phyloP scores from a whole-genome alignment of 2,113 vertebrate genomes.

The Nothobranchius kuhntae region DNA sequence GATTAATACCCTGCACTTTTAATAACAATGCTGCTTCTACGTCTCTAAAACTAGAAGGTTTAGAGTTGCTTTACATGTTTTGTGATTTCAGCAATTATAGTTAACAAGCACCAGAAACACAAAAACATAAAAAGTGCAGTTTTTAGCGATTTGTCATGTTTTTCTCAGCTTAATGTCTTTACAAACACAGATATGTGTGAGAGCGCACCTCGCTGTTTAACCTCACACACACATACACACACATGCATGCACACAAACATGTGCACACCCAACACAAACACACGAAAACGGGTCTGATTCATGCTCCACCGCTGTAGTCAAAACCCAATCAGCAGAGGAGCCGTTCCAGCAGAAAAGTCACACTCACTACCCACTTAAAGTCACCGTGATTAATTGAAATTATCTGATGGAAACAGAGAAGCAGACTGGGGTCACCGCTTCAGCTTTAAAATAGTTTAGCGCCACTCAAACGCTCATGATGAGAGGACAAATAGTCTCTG shows the following conservation, averaged over 20 bases:
- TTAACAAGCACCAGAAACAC: background rate
- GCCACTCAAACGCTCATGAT: constrained; percentile 24
- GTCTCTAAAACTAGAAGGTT: no score
- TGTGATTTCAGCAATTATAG: background rate
- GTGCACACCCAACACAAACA: background rate
- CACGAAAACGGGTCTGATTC: constrained; percentile 22
- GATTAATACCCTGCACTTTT: no score
- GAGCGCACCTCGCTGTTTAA: background rate
- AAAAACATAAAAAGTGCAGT: no score
- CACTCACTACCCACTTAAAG: constrained; percentile 30
- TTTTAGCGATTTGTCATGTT: background rate
- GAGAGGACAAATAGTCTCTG: constrained; percentile 19
- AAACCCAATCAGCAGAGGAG: constrained; percentile 53
- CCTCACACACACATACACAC: constrained; percentile 19
- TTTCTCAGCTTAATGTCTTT: background rate
- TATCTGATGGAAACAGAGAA: constrained; percentile 44
- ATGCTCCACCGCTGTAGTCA: constrained; percentile 25
- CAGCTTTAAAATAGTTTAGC: constrained; percentile 59
- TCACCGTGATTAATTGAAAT: constrained; percentile 56
- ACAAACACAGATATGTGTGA: background rate
- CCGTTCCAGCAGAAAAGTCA: constrained; percentile 34
- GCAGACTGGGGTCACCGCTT: constrained; percentile 37
- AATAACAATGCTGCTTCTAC: no score
- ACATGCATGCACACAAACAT: constrained; percentile 8
- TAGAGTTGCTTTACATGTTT: no score